Conservation (phyloP, 1,140 invertebrate genomes). For the Hesperophylax magnus region DNA sequence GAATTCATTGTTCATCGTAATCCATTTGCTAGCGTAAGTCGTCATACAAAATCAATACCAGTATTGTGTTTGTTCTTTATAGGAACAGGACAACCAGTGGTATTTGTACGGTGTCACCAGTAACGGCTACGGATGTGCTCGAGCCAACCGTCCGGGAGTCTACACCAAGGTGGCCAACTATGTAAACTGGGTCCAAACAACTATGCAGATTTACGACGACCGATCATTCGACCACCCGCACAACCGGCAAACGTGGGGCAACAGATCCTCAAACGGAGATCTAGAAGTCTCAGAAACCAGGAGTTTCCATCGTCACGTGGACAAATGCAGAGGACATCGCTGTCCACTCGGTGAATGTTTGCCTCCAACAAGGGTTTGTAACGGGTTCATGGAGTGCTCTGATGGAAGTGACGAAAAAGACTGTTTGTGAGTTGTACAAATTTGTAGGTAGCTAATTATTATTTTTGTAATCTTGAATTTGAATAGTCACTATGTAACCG, state of each 20-base stretch:
- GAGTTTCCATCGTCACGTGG: slow-evolving; percentile 60
- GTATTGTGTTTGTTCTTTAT: slow-evolving; percentile 47
- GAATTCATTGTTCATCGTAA: no score
- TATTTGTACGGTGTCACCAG: slow-evolving; percentile 83
- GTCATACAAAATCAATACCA: no score
- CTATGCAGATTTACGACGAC: slow-evolving; percentile 62
- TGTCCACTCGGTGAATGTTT: slow-evolving; percentile 84
- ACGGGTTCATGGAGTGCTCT: slow-evolving; percentile 83
- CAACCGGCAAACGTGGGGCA: slow-evolving; percentile 14
- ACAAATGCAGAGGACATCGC: slow-evolving; percentile 77
- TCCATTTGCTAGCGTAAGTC: no score
- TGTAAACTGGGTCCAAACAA: slow-evolving; percentile 81
- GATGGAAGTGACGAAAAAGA: slow-evolving; percentile 80
- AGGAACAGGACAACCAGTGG: slow-evolving; percentile 74
- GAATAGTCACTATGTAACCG: neutral
- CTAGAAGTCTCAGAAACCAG: slow-evolving; percentile 67
- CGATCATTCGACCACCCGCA: slow-evolving; percentile 50
- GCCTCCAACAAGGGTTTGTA: slow-evolving; percentile 79
- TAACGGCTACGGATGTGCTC: slow-evolving; percentile 90
- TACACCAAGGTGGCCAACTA: slow-evolving; percentile 90
- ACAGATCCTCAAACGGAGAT: slow-evolving; percentile 56
- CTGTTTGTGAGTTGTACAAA: slow-evolving; percentile 60
- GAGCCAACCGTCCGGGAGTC: slow-evolving; percentile 86
- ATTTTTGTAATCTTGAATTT: slow-evolving; percentile 1
- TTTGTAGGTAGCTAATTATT: neutral